Evolutionary conservation across 1,140 invertebrate species (phyloP).

Genomic region (Goniozus legneri): DNA sequence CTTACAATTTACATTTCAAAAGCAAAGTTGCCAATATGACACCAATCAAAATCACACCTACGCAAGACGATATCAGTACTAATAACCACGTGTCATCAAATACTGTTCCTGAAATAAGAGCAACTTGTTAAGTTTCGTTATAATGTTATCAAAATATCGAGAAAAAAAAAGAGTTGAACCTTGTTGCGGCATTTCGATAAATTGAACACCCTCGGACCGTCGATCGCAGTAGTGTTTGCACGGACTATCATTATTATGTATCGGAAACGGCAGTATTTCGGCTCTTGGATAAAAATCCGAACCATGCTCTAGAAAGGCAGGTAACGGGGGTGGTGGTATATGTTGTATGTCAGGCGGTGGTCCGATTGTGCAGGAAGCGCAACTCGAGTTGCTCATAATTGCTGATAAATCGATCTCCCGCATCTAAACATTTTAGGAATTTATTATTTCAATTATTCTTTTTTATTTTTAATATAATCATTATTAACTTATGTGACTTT

Average conservation of each 20-base stretch:
- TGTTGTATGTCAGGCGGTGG: conserved; percentile 76
- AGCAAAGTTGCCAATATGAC: conserved; percentile 73
- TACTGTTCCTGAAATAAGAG: conserved; percentile 43
- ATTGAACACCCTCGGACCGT: conserved; percentile 63
- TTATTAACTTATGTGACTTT: not conserved
- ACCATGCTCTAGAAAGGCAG: conserved; percentile 62
- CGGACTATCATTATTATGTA: conserved; percentile 42
- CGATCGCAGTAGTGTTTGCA: conserved; percentile 53
- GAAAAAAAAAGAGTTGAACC: conserved; percentile 43
- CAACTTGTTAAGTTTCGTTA: not conserved
- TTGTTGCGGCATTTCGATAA: conserved; percentile 70
- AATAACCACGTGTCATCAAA: conserved; percentile 79
- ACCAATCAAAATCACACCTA: conserved; percentile 73
- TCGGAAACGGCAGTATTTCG: conserved; percentile 29
- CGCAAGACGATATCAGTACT: conserved; percentile 72
- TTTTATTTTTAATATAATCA: not conserved
- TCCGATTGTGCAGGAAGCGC: conserved; percentile 60
- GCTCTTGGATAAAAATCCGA: conserved; percentile 36
- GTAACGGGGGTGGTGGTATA: conserved; percentile 77
- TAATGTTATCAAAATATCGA: not conserved
- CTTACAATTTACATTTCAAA: conserved; percentile 79
- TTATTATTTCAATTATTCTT: not conserved
- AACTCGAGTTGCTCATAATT: conserved; percentile 37
- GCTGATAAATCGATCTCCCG: conserved; percentile 22
- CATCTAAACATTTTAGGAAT: conserved; percentile 22